Evolutionary conservation across 1,140 invertebrate genomes (phyloP), one percentile per base, ranked within the genome.

Genomic region (Drosophila kanapiae): DNA sequence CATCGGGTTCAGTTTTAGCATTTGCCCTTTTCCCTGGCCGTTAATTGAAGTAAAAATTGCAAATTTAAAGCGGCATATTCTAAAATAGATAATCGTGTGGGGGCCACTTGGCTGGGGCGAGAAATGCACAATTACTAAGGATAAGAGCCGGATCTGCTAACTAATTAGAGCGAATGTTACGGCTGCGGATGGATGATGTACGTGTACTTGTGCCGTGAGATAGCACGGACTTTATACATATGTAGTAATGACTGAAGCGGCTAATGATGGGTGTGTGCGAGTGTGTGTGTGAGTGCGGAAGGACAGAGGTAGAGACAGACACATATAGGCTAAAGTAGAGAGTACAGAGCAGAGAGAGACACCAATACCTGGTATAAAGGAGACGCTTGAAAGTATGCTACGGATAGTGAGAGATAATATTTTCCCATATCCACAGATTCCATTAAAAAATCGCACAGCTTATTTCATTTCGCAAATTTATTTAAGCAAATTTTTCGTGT

Each of bases 401-500:
- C 14, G 35, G 14, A 43, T 80, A 87, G 82, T 85, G 79, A 80
- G 76, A 86, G 79, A 80, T 79, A 82, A 75, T 71, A 61, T 33
- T 43, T 74, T 38, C 43, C 62, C 59, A 58, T 70, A 75, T 85
- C 71, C 75, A 71, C 59, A 71, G 56, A 10, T 31, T 62, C 61
- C 72, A 80, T 76, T 88, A 71, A 80, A 88, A 86, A 84, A 63
- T 81, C 80, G 69, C 87, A 88, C 85, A 84, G 48, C 38, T 75
- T 81, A 90, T 84, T 88, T 88, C 61, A 88, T 88, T 84, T 78
- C 69, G 70, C 70, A 87, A 87, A 87, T 91, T 91, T 87, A 87
- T 91, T 91, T 67, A 87, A 91, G 79, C 87, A 90, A 86, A 86
- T 58, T 82, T 49, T 78, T 81, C 64, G 51, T 79, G 67, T 78